A percentile compares a stretch with the other conserved stretches of the same genome.
These are phyloP conservation scores for Chlorops oryzae DNA, from an alignment of 1,140 invertebrate genomes.

Conservation along the genomic window DNA sequence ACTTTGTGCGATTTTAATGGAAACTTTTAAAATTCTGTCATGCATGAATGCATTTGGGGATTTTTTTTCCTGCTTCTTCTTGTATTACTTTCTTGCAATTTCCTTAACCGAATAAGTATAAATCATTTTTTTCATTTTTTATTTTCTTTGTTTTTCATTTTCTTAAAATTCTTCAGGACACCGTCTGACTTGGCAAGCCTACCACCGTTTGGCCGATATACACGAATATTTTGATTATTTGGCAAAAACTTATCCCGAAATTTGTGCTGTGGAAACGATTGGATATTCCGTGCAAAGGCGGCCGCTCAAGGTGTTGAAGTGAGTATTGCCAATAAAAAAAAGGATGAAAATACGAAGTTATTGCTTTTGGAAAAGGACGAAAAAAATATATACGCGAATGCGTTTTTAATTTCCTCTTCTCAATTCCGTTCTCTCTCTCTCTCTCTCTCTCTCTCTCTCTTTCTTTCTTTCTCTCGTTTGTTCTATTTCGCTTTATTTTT, in stretches of 20 bases:
- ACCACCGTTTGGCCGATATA: slow-evolving; percentile 68
- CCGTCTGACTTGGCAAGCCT: slow-evolving; percentile 74
- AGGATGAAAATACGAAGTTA: background rate
- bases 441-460: background rate
- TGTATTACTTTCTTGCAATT: too few relatives aligned
- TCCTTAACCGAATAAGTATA: too few relatives aligned
- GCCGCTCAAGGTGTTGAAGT: slow-evolving; percentile 62
- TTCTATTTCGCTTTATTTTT: background rate
- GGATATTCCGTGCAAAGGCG: slow-evolving; percentile 70
- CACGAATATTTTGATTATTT: slow-evolving; percentile 69
- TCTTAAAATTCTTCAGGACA: slow-evolving; percentile 65
- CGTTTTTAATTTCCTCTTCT: background rate
- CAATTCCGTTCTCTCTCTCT: too few relatives aligned
- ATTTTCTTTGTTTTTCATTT: too few relatives aligned
- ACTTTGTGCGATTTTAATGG: too few relatives aligned
- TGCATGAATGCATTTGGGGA: too few relatives aligned
- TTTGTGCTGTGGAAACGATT: slow-evolving; percentile 64
- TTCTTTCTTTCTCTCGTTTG: background rate
- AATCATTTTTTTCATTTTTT: too few relatives aligned
- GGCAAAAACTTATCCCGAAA: slow-evolving; percentile 61
- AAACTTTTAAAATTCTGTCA: too few relatives aligned
- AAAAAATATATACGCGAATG: background rate
- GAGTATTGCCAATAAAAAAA: slow-evolving; percentile 13
- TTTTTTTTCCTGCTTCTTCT: too few relatives aligned
- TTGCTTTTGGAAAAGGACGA: too few relatives aligned